Evolutionary conservation across 2,797 vertebrate species (phyloP).

Genomic region (Sebastes baramenuke): DNA sequence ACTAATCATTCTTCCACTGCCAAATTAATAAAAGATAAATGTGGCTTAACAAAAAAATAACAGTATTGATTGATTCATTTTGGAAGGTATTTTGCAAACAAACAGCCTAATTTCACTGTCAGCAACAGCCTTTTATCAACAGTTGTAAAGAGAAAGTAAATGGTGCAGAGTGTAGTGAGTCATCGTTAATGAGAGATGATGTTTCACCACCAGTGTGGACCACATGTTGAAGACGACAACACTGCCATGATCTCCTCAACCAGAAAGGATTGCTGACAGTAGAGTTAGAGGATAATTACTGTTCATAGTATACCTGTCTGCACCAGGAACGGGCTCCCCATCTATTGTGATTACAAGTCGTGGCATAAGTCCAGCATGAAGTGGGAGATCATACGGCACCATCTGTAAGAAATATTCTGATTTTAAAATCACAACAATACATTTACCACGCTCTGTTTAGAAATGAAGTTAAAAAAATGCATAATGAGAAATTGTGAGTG

Average conservation of each 20-base stretch:
- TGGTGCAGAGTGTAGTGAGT: too few relatives aligned
- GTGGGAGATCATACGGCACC: conserved; percentile 86
- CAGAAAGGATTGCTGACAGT: accelerated
- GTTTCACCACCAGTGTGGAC: too few relatives aligned
- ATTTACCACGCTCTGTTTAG: background rate
- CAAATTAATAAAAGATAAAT: background rate
- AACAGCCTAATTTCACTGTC: too few relatives aligned
- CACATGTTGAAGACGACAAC: too few relatives aligned
- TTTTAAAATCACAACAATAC: background rate
- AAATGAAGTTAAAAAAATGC: background rate
- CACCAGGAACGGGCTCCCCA: conserved; percentile 78
- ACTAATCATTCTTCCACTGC: background rate
- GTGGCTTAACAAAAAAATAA: background rate
- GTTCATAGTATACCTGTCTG: conserved; percentile 69
- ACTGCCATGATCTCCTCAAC: background rate
- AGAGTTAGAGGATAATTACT: background rate
- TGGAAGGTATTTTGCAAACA: background rate
- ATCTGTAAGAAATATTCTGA: conserved; percentile 77
- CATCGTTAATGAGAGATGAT: too few relatives aligned
- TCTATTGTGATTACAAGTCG: conserved; percentile 87
- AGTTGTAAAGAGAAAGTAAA: too few relatives aligned
- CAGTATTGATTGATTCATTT: background rate
- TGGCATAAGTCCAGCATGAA: conserved; percentile 87
- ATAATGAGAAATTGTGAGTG: background rate
- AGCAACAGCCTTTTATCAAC: too few relatives aligned